Evolutionary conservation across 2,888 invertebrate genomes (phyloP), one percentile per base, ranked within the genome.

Genomic region (Erebia aethiops): DNA sequence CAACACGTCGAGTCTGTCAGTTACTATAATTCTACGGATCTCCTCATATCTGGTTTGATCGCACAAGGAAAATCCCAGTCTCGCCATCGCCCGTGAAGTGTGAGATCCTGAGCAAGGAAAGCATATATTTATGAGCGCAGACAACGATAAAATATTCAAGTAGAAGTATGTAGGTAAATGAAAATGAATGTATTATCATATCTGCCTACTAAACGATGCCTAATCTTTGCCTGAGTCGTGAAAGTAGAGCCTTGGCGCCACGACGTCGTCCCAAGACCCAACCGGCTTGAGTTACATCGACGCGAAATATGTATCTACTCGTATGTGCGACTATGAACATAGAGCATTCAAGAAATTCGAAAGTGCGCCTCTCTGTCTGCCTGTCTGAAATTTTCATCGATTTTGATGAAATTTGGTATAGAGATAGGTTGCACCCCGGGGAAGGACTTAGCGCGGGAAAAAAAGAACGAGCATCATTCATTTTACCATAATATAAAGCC

Each of bases 241-340:
- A 81, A 81, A 82, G 80, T 78, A 75, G 77, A 74, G 72, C 75
- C 71, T 72, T 73, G 83, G 80, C 82, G 82, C 82, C 82, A 75
- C 71, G 69, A 71, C 79, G 83, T 76, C 84, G 81, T 76, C 72
- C 68, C 72, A 51, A 69, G 72, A 75, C 76, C 68, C 51, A 51
- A 51, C 73, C 74, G 71, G 70, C 62, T 74, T 71, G 73, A 75
- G 76, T 78, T 75, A 77, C 76, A 71, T 76, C 77, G 14, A 72
- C 75, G 72, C 74, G 65, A 75, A 74, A 74, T 76, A 75, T 76
- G 72, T 76, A n/a, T n/a, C n/a, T n/a, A n/a, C n/a, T n/a, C n/a
- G n/a, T n/a, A 75, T 76, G 72, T 73, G 74, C 63, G 73, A 74
- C 74, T 49, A 13, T 62, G 61, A 46, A 46, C 61, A 46, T 35